Evolutionary conservation across 2,888 invertebrate species (phyloP).

Genomic region (Dasypogon diadema): DNA sequence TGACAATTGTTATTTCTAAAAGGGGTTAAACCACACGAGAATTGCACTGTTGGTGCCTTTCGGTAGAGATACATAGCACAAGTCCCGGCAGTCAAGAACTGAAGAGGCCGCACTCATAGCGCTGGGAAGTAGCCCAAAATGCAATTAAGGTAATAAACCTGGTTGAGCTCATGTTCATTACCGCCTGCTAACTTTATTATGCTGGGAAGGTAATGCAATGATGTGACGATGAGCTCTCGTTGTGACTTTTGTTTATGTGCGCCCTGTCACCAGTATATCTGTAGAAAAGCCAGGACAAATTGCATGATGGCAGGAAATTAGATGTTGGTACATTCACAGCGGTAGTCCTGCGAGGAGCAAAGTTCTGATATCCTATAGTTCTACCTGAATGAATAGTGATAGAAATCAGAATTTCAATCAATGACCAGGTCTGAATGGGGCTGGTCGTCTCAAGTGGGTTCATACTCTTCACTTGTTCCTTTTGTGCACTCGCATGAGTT

Average conservation of each 20-base stretch:
- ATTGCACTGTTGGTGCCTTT: conserved; percentile 28
- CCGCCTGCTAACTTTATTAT: conserved; percentile 55
- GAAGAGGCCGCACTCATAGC: conserved; percentile 46
- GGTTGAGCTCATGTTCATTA: conserved; percentile 54
- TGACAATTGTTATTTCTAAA: conserved; percentile 43
- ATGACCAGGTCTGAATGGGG: conserved; percentile 15
- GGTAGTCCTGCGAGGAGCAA: neutral
- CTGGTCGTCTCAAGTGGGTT: conserved; percentile 35
- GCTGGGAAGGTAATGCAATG: conserved; percentile 48
- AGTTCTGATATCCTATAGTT: neutral
- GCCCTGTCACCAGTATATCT: neutral
- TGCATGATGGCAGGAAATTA: conserved; percentile 36
- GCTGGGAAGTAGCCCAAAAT: conserved; percentile 55
- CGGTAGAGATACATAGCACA: neutral
- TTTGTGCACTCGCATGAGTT: neutral
- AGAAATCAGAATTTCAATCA: conserved; percentile 36
- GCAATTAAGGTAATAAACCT: conserved; percentile 56
- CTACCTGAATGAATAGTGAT: conserved; percentile 30
- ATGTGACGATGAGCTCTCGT: conserved; percentile 38
- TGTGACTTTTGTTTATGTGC: conserved; percentile 29
- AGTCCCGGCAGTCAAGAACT: conserved; percentile 25
- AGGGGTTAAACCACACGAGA: conserved; percentile 50
- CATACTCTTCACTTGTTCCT: conserved; percentile 37
- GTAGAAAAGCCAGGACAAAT: neutral
- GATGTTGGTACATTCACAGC: conserved; percentile 16